Evolutionary conservation across 92 coral and sea anemone species (phyloP).

Genomic region (Zoanthus gigantus): DNA sequence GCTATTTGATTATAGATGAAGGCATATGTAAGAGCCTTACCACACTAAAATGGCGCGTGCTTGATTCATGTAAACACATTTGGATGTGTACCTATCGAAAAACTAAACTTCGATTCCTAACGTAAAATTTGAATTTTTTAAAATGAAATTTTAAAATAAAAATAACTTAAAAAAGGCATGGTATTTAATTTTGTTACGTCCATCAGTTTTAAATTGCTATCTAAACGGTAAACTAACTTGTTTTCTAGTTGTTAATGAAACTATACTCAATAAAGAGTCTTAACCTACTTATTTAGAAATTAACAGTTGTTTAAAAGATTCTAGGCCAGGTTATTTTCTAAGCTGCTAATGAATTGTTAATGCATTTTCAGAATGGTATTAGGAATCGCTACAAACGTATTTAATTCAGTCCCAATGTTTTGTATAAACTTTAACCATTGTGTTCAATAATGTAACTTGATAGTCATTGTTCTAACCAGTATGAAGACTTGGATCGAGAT

Average conservation of each 20-base stretch:
- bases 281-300: too few species aligned
- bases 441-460: slow-evolving; percentile 58
- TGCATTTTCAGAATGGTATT: background rate
- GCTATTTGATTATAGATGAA: background rate
- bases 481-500: slow-evolving; percentile 71
- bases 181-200: too few species aligned
- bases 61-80: background rate
- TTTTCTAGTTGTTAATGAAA: too few species aligned
- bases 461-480: slow-evolving; percentile 48
- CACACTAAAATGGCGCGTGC: background rate
- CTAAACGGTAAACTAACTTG: too few species aligned
- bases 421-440: background rate
- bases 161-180: background rate
- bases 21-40: background rate
- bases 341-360: too few species aligned
- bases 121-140: background rate
- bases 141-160: background rate
- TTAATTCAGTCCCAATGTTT: background rate
- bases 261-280: too few species aligned
- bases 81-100: too few species aligned
- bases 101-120: background rate
- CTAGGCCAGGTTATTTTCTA: too few species aligned
- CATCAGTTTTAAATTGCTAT: too few species aligned
- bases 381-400: background rate
- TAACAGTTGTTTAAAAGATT: too few species aligned